phyloP scores from a whole-genome alignment of 1,140 invertebrate species.

The Dryas iulia region DNA sequence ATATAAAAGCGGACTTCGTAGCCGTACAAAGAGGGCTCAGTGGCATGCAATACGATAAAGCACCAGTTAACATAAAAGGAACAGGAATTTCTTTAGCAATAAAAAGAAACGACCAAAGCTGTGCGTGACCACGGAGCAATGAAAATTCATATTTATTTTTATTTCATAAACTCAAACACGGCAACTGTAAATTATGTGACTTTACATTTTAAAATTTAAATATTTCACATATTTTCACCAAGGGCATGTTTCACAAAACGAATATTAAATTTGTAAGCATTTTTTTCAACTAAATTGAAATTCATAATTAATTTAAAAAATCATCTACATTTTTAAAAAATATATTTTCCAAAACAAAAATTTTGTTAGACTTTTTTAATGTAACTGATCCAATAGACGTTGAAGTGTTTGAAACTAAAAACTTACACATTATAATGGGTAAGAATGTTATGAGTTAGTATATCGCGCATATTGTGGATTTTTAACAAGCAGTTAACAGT shows the following conservation, averaged over 20 bases:
- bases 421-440: too few relatives aligned
- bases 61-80: constrained; percentile 69
- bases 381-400: too few relatives aligned
- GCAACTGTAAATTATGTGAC: constrained; percentile 29
- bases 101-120: constrained; percentile 60
- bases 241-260: neutral
- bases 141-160: constrained; percentile 61
- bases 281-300: neutral
- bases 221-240: neutral
- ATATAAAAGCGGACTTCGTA: constrained; percentile 17
- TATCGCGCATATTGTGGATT: too few relatives aligned
- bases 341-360: too few relatives aligned
- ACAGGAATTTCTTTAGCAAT: constrained; percentile 65
- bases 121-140: constrained; percentile 65
- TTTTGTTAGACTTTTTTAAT: too few relatives aligned
- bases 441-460: too few relatives aligned
- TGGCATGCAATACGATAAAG: constrained; percentile 71
- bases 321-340: neutral
- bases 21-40: constrained; percentile 44
- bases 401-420: too few relatives aligned
- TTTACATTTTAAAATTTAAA: constrained; percentile 33
- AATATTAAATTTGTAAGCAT: neutral
- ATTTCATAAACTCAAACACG: constrained; percentile 55
- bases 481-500: too few relatives aligned
- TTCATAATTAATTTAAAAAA: neutral